phyloP scores from a whole-genome alignment of 2,888 invertebrate genomes.

The Tridacna crocea region DNA sequence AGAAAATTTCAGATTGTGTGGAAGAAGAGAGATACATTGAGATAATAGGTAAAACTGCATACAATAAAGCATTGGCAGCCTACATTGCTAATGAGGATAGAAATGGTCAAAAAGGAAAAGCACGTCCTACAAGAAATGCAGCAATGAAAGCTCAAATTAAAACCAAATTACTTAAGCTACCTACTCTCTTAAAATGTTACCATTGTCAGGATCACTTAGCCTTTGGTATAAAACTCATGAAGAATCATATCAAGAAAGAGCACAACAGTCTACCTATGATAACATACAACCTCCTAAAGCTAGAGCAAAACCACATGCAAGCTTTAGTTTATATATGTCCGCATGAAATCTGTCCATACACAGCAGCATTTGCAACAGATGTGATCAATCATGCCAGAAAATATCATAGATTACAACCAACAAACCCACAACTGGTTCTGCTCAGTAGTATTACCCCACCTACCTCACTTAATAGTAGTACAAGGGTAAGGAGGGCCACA shows the following conservation, averaged over 20 bases:
- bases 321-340: conserved; percentile 60
- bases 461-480: conserved; percentile 5
- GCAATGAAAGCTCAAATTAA: conserved; percentile 61
- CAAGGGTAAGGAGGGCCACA: conserved; percentile 17
- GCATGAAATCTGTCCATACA: conserved; percentile 40
- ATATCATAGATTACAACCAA: conserved; percentile 45
- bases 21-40: conserved; percentile 40
- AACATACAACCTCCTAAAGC: conserved; percentile 60
- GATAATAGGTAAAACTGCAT: conserved; percentile 52
- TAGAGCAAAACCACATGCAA: conserved; percentile 34
- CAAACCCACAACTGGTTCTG: conserved; percentile 39
- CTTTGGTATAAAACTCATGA: conserved; percentile 64
- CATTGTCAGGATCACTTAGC: conserved; percentile 52
- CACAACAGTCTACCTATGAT: conserved; percentile 54
- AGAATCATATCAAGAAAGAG: conserved; percentile 48
- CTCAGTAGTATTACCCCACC: conserved; percentile 27
- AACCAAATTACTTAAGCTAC: conserved; percentile 56
- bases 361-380: conserved; percentile 32
- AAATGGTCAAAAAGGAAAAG: conserved; percentile 26
- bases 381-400: conserved; percentile 61
- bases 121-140: conserved; percentile 60
- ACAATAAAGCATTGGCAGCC: conserved; percentile 59
- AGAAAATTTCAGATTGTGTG: conserved; percentile 30
- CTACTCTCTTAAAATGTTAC: conserved; percentile 63
- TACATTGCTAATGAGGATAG: conserved; percentile 57